Percentiles rank a stretch among this genome's conserved stretches.
These are phyloP conservation scores for Polypedilum vanderplanki DNA, from an alignment of 1,140 invertebrate species.

Conservation along the genomic window DNA sequence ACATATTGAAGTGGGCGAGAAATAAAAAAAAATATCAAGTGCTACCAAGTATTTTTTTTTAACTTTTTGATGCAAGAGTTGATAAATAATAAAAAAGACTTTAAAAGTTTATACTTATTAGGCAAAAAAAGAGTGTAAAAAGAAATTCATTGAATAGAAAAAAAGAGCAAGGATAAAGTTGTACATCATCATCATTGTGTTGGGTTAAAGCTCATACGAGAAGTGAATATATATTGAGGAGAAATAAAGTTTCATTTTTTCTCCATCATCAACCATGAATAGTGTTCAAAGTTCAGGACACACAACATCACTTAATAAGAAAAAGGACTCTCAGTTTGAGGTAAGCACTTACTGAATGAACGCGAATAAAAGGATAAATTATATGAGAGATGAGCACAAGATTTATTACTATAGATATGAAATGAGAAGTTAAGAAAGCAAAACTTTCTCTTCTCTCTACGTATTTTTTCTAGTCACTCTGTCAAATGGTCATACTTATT, in stretches of 20 bases:
- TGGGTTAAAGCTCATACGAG: not conserved
- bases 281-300: slow-evolving; percentile 23
- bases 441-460: too few species aligned
- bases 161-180: slow-evolving; percentile 18
- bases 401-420: too few species aligned
- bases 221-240: not conserved
- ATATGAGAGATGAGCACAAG: too few species aligned
- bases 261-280: slow-evolving; percentile 17
- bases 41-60: too few species aligned
- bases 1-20: not conserved
- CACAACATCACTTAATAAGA: slow-evolving; percentile 20
- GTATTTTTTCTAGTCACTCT: too few species aligned
- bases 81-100: not conserved
- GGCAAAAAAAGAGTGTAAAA: slow-evolving; percentile 2
- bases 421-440: too few species aligned
- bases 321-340: slow-evolving; percentile 25
- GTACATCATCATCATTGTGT: not conserved
- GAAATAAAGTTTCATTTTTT: not conserved
- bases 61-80: not conserved
- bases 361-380: not conserved
- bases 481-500: too few species aligned
- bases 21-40: not conserved
- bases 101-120: not conserved
- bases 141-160: not conserved
- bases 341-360: not conserved